Base-by-base conservation (phyloP, 2,113 vertebrate genomes). In the Pipa parva region DNA sequence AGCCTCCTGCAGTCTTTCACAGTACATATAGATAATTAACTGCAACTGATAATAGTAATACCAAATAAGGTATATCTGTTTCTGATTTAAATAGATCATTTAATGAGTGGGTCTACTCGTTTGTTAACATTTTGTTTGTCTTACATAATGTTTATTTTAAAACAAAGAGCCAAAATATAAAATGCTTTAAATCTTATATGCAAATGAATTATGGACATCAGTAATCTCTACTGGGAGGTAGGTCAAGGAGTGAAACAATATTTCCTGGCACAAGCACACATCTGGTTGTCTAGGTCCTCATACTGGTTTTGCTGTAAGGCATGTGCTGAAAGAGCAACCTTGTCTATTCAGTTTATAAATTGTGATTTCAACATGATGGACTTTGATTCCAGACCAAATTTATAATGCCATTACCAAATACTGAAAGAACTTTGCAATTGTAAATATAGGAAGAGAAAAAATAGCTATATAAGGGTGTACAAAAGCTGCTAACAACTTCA, bases 321-420 rank as follows among this genome's bases (percentile, higher is more conserved):
- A 42, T 51, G 48, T 54, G 48, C 26, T 61, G 66, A 70, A 70
- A 70, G 58, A 70, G 26, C 18, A 70, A 70, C 18, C 56, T 61
- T 70, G 37, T 21, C 26, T 61, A 33, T 54, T 61, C 46, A 24
- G 37, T 61, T 46, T 26, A 70, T 61, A 70, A 70, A 52, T 60
- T 60, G 17, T 54, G 57, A 60, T 61, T 70, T 60, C 18, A 28
- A 45, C 48, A 70, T 42, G 22, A 45, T 20, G 57, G 33, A 42
- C 56, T 45, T 52, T 39, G 49, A 55, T 64, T 56, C 26, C 21
- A 25, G 39, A 45, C n/a, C 42, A 61, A 49, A 70, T 70, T 70
- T 69, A 61, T 24, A 54, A 59, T 70, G 22, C 48, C 66, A 61
- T 70, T 70, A 70, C 66, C 48, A 61, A 51, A 69, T 17, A 29